Conservation (phyloP, 2,888 invertebrate species). For the Rhyacophila evoluta region DNA sequence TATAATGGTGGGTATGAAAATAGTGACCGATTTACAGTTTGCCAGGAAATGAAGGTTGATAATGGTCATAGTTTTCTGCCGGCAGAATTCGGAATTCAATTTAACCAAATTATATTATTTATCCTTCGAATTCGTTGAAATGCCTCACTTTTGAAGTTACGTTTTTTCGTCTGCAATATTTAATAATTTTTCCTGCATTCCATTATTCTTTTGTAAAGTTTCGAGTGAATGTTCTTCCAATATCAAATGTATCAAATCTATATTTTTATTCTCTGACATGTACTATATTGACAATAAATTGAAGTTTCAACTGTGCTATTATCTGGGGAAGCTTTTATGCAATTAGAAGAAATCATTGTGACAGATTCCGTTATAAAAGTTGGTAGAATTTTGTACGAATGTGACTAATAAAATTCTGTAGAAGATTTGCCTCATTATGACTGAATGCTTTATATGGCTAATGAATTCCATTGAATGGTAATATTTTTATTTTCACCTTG, state of each 20-base stretch:
- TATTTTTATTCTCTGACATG: background rate
- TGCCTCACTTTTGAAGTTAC: background rate
- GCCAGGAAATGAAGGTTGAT: too few relatives aligned
- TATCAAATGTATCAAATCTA: background rate
- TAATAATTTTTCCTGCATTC: constrained; percentile 4
- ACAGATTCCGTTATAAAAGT: too few relatives aligned
- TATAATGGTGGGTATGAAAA: too few relatives aligned
- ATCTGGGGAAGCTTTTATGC: background rate
- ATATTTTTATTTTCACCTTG: background rate
- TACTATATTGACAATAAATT: background rate
- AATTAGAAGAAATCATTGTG: background rate
- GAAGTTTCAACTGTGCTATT: background rate
- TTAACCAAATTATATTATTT: too few relatives aligned
- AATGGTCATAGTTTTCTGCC: too few relatives aligned
- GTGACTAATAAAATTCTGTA: background rate
- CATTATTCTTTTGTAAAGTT: constrained; percentile 8
- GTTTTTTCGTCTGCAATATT: background rate
- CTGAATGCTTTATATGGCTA: background rate
- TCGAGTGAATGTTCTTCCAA: background rate
- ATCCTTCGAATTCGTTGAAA: background rate
- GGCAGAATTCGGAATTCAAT: too few relatives aligned
- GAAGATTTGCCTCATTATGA: background rate
- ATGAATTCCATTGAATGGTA: constrained; percentile 8
- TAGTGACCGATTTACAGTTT: too few relatives aligned
- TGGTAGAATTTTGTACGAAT: too few relatives aligned